Base-by-base conservation (phyloP, 2,113 vertebrate species). In the Tachuris rubrigastra region DNA sequence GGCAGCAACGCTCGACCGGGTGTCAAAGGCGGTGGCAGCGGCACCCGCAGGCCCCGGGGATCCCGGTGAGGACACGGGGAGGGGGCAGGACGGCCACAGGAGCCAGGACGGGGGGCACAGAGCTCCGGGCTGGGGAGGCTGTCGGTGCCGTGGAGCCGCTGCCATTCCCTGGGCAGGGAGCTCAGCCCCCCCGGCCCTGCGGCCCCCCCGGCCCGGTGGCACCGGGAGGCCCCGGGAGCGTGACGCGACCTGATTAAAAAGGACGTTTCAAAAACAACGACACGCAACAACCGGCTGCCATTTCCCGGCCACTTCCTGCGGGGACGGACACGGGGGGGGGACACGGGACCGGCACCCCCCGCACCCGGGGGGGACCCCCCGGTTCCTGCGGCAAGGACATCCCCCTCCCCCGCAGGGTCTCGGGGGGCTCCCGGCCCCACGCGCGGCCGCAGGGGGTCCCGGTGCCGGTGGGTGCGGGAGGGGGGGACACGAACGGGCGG, bases 271-370 rank as follows among this genome's bases (percentile, higher is more conserved):
- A 97, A 96, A 98, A 97, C 96, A 97, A 96, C 60, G 86, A 94
- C 90, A 84, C 85, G 95, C 93, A 85, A 94, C 92, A 86, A 89
- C 96, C 97, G 97, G 97, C 96, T 98, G 97, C 97, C 98, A 97
- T 98, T 98, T 97, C 97, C 97, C 92, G 83, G 94, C 96, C 96
- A 94, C 98, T 97, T 98, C 97, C 98, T 97, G 98, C 95, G 27
- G 95, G 94, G 93, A 58, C 91, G 96, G 94, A 95, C 94, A 81
- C 85, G 75, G 96, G 91, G 35, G 66, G 84, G n/a, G n/a, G n/a
- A 55, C 53, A 55, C 30, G 53, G 53, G 24, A 50, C 24, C 24
- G 49, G 49, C 8, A 25, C 49, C 24, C 49, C 49, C 49, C 63
- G 37, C 56, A 52, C 2, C 12, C 20, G 21, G n/a, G n/a, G 46